Evolutionary conservation across 2,888 invertebrate genomes (phyloP).

Genomic region (Girardia tigrina): DNA sequence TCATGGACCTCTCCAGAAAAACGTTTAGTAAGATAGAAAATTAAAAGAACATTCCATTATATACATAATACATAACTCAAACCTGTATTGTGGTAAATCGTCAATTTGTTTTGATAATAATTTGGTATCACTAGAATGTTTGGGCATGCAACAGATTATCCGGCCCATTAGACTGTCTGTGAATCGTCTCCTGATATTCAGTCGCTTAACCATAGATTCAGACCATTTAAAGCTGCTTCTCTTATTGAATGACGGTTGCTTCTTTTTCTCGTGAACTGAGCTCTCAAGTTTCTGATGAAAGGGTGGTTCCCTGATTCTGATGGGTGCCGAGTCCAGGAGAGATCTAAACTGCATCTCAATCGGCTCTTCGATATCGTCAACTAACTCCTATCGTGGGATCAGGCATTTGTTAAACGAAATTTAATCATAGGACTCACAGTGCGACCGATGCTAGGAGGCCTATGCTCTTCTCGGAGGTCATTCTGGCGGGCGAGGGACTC

Average conservation of each 20-base stretch:
- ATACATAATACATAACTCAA: too few relatives aligned
- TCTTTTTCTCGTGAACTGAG: background rate
- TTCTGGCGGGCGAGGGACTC: background rate
- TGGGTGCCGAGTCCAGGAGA: background rate
- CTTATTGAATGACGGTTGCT: background rate
- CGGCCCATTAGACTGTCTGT: background rate
- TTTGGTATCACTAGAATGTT: background rate
- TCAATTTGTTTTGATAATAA: background rate
- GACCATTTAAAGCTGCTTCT: constrained; percentile 3
- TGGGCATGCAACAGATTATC: background rate
- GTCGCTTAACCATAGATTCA: background rate
- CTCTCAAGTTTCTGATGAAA: background rate
- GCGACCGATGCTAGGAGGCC: too few relatives aligned
- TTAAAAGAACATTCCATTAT: too few relatives aligned
- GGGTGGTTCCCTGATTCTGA: background rate
- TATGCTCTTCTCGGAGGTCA: background rate
- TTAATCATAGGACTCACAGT: too few relatives aligned
- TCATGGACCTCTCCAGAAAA: too few relatives aligned
- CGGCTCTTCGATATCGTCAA: background rate
- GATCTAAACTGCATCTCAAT: background rate
- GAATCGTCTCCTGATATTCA: background rate
- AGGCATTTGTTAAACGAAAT: too few relatives aligned
- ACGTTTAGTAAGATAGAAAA: too few relatives aligned
- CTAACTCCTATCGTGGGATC: too few relatives aligned
- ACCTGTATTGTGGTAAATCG: background rate